Evolutionary conservation across 1,140 invertebrate genomes (phyloP).

Genomic region (Drosophila mayri): DNA sequence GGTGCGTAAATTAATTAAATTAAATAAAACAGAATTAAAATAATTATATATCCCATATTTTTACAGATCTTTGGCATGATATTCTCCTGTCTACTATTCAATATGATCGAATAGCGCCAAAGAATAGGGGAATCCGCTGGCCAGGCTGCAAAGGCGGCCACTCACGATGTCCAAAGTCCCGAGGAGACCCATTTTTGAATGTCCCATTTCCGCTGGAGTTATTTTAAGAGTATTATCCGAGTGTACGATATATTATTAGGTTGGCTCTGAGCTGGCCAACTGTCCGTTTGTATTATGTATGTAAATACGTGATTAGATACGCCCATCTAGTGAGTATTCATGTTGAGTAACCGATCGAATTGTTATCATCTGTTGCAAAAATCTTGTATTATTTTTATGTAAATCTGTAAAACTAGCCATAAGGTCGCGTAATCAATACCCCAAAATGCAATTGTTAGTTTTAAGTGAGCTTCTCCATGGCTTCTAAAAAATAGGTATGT

Average conservation of each 20-base stretch:
- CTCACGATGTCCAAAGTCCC: conserved; percentile 8
- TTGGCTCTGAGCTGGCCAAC: conserved; percentile 21
- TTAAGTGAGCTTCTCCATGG: conserved; percentile 30
- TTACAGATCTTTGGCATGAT: conserved; percentile 88
- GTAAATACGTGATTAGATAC: conserved; percentile 39
- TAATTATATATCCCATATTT: conserved; percentile 6
- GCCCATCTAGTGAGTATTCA: conserved; percentile 37
- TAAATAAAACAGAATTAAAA: background rate
- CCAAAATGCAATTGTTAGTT: conserved; percentile 23
- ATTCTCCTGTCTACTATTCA: conserved; percentile 90
- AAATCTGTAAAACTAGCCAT: conserved; percentile 45
- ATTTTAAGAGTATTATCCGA: conserved; percentile 70
- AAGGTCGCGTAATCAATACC: conserved; percentile 29
- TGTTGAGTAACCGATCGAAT: conserved; percentile 31
- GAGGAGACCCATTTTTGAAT: conserved; percentile 57
- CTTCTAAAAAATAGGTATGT: conserved; percentile 28
- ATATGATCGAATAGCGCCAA: conserved; percentile 88
- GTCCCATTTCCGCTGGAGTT: conserved; percentile 24
- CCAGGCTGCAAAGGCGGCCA: conserved; percentile 8
- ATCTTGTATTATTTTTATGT: conserved; percentile 60
- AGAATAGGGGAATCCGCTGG: conserved; percentile 15
- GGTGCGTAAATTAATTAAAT: conserved; percentile 65
- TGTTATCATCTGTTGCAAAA: conserved; percentile 63
- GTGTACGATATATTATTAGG: conserved; percentile 33
- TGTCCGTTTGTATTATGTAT: conserved; percentile 54